Evolutionary conservation across 2,113 vertebrate genomes (phyloP).

Genomic region (Cinclus cinclus): DNA sequence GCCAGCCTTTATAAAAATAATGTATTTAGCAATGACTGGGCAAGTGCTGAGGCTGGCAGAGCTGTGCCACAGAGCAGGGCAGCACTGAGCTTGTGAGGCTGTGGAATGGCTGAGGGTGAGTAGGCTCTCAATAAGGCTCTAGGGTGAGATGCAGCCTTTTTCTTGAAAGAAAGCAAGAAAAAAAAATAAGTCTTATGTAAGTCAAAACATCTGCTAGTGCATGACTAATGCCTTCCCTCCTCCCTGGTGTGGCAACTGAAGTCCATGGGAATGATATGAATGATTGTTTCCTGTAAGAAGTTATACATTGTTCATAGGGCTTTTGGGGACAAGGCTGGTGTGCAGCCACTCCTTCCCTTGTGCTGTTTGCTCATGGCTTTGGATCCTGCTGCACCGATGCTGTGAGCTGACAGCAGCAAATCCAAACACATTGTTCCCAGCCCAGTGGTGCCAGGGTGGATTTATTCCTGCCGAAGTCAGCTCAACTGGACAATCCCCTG

Average conservation of each 20-base stretch:
- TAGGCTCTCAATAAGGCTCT: background rate
- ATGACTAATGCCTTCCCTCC: background rate
- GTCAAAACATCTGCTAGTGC: background rate
- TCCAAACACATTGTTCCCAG: background rate
- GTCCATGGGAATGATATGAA: background rate
- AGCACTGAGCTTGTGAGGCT: background rate
- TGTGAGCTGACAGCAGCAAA: background rate
- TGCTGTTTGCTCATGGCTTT: fast-evolving
- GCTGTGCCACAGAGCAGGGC: background rate
- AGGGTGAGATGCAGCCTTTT: background rate
- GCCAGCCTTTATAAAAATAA: background rate
- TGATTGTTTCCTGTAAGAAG: background rate
- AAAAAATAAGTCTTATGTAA: background rate
- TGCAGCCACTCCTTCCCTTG: background rate
- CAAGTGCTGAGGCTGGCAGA: background rate
- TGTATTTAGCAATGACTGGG: background rate
- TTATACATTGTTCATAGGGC: background rate
- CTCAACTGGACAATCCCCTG: fast-evolving
- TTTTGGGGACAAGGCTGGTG: background rate
- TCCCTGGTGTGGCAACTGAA: background rate
- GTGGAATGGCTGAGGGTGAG: fast-evolving
- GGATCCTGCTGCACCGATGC: background rate
- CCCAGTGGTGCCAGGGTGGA: background rate
- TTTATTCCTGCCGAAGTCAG: background rate
- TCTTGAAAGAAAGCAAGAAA: background rate